phyloP scores from a whole-genome alignment of 2,888 invertebrate species.

The Plagodis pulveraria region DNA sequence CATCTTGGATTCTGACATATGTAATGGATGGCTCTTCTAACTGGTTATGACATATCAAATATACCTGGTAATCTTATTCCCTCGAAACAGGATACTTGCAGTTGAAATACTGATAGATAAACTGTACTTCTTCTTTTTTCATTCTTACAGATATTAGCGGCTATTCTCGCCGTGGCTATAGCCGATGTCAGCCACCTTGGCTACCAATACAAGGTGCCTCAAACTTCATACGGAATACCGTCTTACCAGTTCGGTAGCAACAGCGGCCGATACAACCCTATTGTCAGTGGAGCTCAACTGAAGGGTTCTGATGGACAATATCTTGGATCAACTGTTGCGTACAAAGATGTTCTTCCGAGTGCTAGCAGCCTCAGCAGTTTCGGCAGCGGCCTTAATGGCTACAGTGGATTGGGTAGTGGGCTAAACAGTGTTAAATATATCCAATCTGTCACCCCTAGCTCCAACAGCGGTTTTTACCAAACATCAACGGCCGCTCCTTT shows the following conservation, averaged over 20 bases:
- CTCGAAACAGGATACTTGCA: background rate
- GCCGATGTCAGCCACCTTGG: slow-evolving; percentile 67
- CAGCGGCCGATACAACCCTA: slow-evolving; percentile 46
- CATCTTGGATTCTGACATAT: too few species aligned
- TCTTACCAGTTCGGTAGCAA: slow-evolving; percentile 52
- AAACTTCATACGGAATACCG: slow-evolving; percentile 72
- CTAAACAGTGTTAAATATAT: slow-evolving; percentile 22
- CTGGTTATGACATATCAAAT: too few species aligned
- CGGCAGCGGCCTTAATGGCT: slow-evolving; percentile 13
- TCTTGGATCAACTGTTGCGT: slow-evolving; percentile 33
- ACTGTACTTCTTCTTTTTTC: slow-evolving; percentile 9
- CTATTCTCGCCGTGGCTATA: slow-evolving; percentile 56
- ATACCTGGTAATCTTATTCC: too few species aligned
- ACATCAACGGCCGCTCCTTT: slow-evolving; percentile 6
- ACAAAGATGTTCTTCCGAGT: slow-evolving; percentile 14
- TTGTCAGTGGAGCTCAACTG: slow-evolving; percentile 34
- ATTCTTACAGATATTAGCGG: slow-evolving; percentile 62
- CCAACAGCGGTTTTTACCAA: slow-evolving; percentile 12
- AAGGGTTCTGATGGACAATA: slow-evolving; percentile 37
- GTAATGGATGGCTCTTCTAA: too few species aligned
- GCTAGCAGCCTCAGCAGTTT: slow-evolving; percentile 9
- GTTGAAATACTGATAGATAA: background rate
- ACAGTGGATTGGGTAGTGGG: slow-evolving; percentile 15
- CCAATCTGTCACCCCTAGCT: slow-evolving; percentile 3
- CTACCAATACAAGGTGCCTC: slow-evolving; percentile 72